Evolutionary conservation across 2,888 invertebrate species (phyloP), one percentile per base, ranked within the genome.

Genomic region (Eupeodes latifasciatus): DNA sequence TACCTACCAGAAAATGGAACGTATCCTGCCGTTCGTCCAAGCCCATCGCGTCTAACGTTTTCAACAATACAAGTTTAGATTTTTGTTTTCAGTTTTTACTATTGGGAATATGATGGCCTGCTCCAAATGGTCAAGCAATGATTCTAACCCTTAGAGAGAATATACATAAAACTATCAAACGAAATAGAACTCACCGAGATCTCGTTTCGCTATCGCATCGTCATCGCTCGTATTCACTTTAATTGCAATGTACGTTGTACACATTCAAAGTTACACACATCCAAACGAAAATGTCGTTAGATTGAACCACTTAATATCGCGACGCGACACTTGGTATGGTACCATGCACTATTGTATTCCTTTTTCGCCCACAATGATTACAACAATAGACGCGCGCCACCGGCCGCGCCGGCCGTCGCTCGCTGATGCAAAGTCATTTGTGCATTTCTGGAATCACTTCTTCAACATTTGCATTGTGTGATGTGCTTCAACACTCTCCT

Each of bases 231-330:
- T 72, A 57, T 6, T 51, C 79, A 66, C 79, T 87, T 82, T 82
- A 83, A 83, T 87, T 83, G 78, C 78, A 75, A 67, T 85, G 67
- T 81, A 79, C 78, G 79, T 51, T 85, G 67, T 81, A 79, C 78
- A 82, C 59, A 87, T 80, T 53, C 72, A 77, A 77, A 71, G 77
- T 76, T 57, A 79, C 53, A 76, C 61, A 72, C 61, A 75, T 80
- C 71, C 64, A 87, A 87, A 80, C 83, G 76, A 76, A 83, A 80
- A 76, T 83, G 87, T 80, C 83, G 80, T 80, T 87, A 80, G 83
- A 72, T 64, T 76, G 66, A 82, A 83, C 75, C 82, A 87, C 80
- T 83, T 80, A 80, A 72, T 66, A 66, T 14, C 81, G 53, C 75
- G 16, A 67, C 12, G 40, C 75, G 16, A 67, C 12, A 47, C 19